Percentiles rank a stretch among this genome's conserved stretches.
Evolutionary conservation across 1,140 invertebrate genomes (phyloP).

Genomic region (Hydropsyche tenuis): DNA sequence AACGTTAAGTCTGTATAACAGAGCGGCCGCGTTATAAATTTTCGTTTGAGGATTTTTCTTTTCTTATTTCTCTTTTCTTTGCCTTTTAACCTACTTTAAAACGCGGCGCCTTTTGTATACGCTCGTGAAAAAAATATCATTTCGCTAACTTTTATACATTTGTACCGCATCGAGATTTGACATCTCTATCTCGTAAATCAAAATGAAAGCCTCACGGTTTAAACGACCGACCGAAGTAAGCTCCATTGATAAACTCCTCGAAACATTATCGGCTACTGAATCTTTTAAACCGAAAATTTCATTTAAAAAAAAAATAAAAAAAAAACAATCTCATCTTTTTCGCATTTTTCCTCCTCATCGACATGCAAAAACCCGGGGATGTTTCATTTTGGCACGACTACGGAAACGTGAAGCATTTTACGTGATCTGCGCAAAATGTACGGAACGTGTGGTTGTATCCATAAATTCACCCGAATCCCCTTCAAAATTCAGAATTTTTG

Average conservation of each 20-base stretch:
- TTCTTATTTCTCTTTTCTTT: not conserved
- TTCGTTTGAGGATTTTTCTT: not conserved
- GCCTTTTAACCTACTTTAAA: not conserved
- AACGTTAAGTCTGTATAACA: not conserved
- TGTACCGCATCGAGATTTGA: slow-evolving; percentile 13
- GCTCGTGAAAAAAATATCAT: not conserved
- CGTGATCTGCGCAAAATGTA: slow-evolving; percentile 14
- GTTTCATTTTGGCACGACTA: slow-evolving; percentile 5
- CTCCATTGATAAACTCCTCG: no score
- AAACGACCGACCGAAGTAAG: not conserved
- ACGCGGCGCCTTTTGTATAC: no score
- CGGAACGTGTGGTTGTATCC: not conserved
- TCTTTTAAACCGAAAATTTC: no score
- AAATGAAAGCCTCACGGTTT: not conserved
- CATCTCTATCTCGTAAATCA: slow-evolving; percentile 24
- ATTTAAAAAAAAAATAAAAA: no score
- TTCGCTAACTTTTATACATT: not conserved
- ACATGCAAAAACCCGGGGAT: not conserved
- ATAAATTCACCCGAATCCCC: slow-evolving; percentile 1
- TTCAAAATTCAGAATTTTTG: not conserved
- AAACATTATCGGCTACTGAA: no score
- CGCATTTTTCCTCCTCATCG: no score
- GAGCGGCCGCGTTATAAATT: not conserved
- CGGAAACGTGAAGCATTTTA: slow-evolving; percentile 12
- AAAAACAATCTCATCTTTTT: no score